Evolutionary conservation across 2,888 invertebrate species (phyloP).

Genomic region (Baronia brevicornis): DNA sequence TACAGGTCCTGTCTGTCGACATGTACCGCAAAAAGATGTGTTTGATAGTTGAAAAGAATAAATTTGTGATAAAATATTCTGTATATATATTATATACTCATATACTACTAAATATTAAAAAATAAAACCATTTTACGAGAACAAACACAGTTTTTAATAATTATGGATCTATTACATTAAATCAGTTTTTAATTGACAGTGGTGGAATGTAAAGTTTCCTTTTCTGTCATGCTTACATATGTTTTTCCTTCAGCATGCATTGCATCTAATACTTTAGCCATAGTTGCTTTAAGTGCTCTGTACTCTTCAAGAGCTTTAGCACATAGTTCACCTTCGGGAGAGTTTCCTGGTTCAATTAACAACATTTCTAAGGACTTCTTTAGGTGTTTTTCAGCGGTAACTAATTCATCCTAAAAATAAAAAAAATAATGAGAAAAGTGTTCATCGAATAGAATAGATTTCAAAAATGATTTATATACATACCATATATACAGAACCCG

Average conservation of each 20-base stretch:
- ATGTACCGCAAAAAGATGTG: too few species aligned
- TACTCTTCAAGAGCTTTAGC: constrained; percentile 80
- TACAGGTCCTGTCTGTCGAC: too few species aligned
- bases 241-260: constrained; percentile 50
- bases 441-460: not conserved
- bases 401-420: constrained; percentile 62
- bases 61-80: too few species aligned
- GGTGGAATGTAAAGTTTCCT: constrained; percentile 14
- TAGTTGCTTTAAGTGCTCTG: constrained; percentile 72
- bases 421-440: not conserved
- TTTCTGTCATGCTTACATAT: constrained; percentile 31
- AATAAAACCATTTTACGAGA: not conserved
- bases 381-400: constrained; percentile 73
- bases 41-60: too few species aligned
- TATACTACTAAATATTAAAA: not conserved
- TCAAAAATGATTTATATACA: constrained; percentile 10
- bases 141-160: not conserved
- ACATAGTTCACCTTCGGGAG: constrained; percentile 83
- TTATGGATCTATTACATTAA: not conserved
- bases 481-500: constrained; percentile 70
- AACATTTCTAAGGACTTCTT: constrained; percentile 79
- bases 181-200: constrained; percentile 1
- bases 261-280: constrained; percentile 45
- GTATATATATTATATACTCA: too few species aligned
- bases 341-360: constrained; percentile 80